A percentile compares a stretch with the other conserved stretches of the same genome.
Evolutionary conservation across 2,797 vertebrate species (phyloP).

Genomic region (Microctenopoma steveboyesi): DNA sequence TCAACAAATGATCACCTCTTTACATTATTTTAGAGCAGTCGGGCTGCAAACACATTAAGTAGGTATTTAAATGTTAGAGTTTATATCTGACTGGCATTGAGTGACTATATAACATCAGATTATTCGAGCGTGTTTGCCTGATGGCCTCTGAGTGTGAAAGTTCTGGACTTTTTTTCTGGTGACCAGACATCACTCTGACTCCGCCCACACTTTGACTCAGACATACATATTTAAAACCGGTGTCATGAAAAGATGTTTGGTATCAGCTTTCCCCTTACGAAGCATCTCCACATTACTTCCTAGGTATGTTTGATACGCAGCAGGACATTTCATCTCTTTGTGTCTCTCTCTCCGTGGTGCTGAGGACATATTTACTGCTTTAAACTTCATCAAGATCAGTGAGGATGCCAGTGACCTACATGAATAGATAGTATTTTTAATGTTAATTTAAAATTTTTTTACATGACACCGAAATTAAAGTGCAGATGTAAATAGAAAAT

Average conservation of each 20-base stretch:
- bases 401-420: background rate
- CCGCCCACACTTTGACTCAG: no score
- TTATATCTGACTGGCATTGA: constrained; percentile 18
- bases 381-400: background rate
- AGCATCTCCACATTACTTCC: no score
- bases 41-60: background rate
- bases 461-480: background rate
- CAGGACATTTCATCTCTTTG: background rate
- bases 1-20: background rate
- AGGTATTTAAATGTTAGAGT: constrained; percentile 16
- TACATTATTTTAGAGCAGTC: constrained; percentile 14
- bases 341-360: constrained; percentile 28
- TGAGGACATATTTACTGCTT: constrained; percentile 4
- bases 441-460: background rate
- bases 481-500: background rate
- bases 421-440: background rate
- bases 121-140: constrained; percentile 9
- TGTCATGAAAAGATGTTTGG: no score
- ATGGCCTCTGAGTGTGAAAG: background rate
- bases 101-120: constrained; percentile 14
- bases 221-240: no score
- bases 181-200: no score
- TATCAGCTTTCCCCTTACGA: no score
- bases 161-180: no score
- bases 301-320: no score